These are phyloP conservation scores for Cosmopolites sordidus DNA, from an alignment of 2,888 invertebrate genomes.

Conservation along the genomic window DNA sequence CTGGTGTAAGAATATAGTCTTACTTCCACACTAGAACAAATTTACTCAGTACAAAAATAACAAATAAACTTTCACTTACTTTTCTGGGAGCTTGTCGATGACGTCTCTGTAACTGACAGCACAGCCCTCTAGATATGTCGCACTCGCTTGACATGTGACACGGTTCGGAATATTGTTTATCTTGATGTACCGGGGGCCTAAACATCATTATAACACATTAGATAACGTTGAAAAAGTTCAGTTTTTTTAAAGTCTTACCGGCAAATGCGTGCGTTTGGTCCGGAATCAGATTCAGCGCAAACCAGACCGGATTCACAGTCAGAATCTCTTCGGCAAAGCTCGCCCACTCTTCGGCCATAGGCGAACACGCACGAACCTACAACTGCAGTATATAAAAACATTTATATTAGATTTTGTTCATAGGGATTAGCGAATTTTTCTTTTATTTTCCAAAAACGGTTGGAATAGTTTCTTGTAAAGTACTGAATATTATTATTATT, in stretches of 20 bases:
- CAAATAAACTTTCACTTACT: slow-evolving; percentile 54
- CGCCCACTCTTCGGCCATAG: slow-evolving; percentile 74
- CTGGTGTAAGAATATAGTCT: no score
- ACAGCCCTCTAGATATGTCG: slow-evolving; percentile 78
- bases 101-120: slow-evolving; percentile 81
- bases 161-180: slow-evolving; percentile 80
- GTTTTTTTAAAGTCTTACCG: slow-evolving; percentile 10
- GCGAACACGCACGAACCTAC: slow-evolving; percentile 63
- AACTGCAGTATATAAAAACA: slow-evolving; percentile 43
- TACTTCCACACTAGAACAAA: no score
- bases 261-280: slow-evolving; percentile 64
- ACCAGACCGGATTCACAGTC: slow-evolving; percentile 81
- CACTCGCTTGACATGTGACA: slow-evolving; percentile 80
- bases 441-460: no score
- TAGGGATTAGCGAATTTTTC: no score
- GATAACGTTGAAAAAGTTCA: background rate
- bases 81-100: slow-evolving; percentile 82
- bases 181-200: slow-evolving; percentile 69
- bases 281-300: slow-evolving; percentile 69
- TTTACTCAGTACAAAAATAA: no score
- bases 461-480: no score
- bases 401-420: no score
- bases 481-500: no score
- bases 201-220: background rate
- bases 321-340: slow-evolving; percentile 75